Evolutionary conservation across 1,140 invertebrate species (phyloP).

Genomic region (Lepidurus couesii): DNA sequence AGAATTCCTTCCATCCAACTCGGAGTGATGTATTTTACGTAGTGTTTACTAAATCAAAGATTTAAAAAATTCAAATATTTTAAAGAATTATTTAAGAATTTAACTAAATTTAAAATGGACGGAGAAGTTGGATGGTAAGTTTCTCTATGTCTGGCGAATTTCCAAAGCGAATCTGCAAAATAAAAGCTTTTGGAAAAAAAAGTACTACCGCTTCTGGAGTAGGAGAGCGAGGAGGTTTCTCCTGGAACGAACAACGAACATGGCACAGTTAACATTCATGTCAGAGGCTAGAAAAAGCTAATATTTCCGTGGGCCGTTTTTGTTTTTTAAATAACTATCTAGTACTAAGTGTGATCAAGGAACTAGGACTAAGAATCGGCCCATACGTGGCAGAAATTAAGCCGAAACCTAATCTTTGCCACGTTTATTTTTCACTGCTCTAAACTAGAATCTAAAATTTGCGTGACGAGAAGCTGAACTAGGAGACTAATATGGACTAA

Average conservation of each 20-base stretch:
- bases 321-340: neutral
- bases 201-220: slow-evolving; percentile 34
- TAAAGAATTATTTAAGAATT: neutral
- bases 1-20: neutral
- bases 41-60: neutral
- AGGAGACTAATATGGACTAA: slow-evolving; percentile 22
- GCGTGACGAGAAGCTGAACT: slow-evolving; percentile 11
- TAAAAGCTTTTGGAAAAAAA: slow-evolving; percentile 20
- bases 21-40: neutral
- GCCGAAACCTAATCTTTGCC: neutral
- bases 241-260: slow-evolving; percentile 31
- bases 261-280: slow-evolving; percentile 23
- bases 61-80: neutral
- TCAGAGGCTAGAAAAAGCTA: neutral
- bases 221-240: slow-evolving; percentile 34
- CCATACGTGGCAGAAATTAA: neutral
- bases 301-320: neutral
- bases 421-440: neutral
- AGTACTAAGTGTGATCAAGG: neutral
- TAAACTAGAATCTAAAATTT: neutral
- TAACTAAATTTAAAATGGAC: neutral
- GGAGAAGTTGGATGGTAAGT: neutral
- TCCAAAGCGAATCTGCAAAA: slow-evolving; percentile 21
- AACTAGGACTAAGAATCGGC: neutral
- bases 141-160: neutral